Evolutionary conservation across 2,888 invertebrate genomes (phyloP).

Genomic region (Gonocerus acuteangulatus): DNA sequence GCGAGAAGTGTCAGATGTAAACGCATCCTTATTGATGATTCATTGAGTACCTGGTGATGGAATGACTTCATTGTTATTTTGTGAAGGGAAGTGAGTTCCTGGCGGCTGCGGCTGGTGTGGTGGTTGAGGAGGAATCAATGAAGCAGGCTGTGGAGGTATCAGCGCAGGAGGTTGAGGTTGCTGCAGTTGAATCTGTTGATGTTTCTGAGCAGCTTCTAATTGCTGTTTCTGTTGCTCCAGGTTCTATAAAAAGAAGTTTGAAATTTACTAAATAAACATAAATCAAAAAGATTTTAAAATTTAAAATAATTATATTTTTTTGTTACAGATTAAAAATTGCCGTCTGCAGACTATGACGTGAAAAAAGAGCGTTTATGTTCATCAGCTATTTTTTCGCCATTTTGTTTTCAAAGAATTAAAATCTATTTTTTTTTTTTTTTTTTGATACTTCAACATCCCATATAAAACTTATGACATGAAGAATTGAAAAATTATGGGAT

Average conservation of each 20-base stretch:
- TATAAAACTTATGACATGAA: too few species aligned
- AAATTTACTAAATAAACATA: not conserved
- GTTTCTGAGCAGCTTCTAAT: slow-evolving; percentile 49
- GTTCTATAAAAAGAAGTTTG: slow-evolving; percentile 34
- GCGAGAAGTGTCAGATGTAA: too few species aligned
- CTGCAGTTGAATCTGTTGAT: slow-evolving; percentile 19
- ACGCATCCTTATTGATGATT: too few species aligned
- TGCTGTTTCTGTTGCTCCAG: slow-evolving; percentile 66
- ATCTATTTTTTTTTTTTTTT: too few species aligned
- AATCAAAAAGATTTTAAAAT: not conserved
- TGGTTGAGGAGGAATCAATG: slow-evolving; percentile 37
- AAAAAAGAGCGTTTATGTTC: too few species aligned
- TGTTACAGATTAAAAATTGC: too few species aligned
- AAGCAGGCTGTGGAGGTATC: slow-evolving; percentile 38
- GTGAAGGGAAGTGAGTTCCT: not conserved
- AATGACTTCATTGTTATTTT: not conserved
- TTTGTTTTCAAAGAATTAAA: too few species aligned
- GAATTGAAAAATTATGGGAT: too few species aligned
- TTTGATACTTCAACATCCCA: too few species aligned
- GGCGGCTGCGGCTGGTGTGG: slow-evolving; percentile 6
- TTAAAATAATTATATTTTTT: too few species aligned
- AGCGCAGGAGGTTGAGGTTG: not conserved
- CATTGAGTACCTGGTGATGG: not conserved
- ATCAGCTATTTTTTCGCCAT: too few species aligned
- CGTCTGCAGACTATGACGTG: too few species aligned